Evolutionary conservation across 2,797 vertebrate species (phyloP).

Genomic region (Mus caroli): DNA sequence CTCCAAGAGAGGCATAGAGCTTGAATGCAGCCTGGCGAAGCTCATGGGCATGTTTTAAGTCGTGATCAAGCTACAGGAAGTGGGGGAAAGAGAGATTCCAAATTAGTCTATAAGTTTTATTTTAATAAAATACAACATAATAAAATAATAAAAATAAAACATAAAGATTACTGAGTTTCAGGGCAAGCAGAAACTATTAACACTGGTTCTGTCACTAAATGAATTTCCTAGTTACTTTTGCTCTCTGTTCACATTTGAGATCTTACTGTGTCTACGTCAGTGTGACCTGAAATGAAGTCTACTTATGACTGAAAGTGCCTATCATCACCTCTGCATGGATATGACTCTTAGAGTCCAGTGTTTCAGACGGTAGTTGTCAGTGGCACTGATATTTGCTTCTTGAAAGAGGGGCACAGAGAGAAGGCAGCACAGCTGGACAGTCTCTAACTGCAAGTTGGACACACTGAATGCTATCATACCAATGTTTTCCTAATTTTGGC

Average conservation of each 20-base stretch:
- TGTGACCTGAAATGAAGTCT: constrained; percentile 23
- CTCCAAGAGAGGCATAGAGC: constrained; percentile 98
- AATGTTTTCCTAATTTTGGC: constrained; percentile 5
- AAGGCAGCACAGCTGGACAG: neutral
- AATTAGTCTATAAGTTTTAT: constrained; percentile 57
- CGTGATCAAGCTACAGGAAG: constrained; percentile 95
- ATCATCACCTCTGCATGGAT: neutral
- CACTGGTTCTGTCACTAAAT: neutral
- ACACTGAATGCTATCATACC: neutral
- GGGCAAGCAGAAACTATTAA: constrained; percentile 29
- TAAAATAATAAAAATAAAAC: neutral
- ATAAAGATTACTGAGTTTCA: constrained; percentile 20
- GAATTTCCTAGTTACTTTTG: constrained; percentile 51
- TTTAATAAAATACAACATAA: neutral
- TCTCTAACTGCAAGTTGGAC: neutral
- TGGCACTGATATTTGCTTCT: neutral
- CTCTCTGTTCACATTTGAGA: constrained; percentile 27
- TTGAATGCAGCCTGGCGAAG: constrained; percentile 99
- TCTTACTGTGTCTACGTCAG: neutral
- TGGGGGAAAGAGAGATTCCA: constrained; percentile 59
- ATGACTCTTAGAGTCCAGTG: neutral
- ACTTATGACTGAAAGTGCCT: constrained; percentile 41
- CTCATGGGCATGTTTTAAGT: constrained; percentile 99
- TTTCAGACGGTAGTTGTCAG: neutral
- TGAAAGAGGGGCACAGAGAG: constrained; percentile 25